These are phyloP conservation scores for Chelonus formosanus DNA, from an alignment of 2,888 invertebrate species.

Conservation along the genomic window DNA sequence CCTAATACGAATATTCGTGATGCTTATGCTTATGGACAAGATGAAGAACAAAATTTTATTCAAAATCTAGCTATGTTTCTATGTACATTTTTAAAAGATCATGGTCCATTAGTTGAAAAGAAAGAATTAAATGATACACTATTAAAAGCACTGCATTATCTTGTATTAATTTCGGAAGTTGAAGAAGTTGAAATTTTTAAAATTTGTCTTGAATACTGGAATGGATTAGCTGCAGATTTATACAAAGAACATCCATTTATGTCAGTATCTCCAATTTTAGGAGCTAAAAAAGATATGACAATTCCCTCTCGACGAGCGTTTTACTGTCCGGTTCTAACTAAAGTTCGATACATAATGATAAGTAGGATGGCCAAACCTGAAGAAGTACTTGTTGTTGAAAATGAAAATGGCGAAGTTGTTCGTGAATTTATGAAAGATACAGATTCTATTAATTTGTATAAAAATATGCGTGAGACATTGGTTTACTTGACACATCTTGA, in stretches of 20 bases:
- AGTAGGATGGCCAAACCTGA: constrained; percentile 99
- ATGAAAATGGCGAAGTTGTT: constrained; percentile 99
- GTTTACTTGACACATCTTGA: constrained; percentile 99
- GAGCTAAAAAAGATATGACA: constrained; percentile 59
- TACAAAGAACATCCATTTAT: constrained; percentile 87
- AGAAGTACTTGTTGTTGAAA: constrained; percentile 99
- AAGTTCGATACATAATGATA: constrained; percentile 97
- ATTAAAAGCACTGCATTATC: constrained; percentile 84
- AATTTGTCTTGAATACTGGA: constrained; percentile 99
- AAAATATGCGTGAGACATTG: constrained; percentile 97
- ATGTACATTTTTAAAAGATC: constrained; percentile 96
- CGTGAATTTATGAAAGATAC: constrained; percentile 99
- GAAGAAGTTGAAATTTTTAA: constrained; percentile 99
- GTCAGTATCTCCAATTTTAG: constrained; percentile 64
- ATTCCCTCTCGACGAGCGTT: constrained; percentile 73
- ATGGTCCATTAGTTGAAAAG: constrained; percentile 88
- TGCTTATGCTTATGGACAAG: constrained; percentile 92
- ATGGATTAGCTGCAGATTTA: constrained; percentile 88
- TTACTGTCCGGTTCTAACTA: constrained; percentile 83
- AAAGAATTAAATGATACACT: constrained; percentile 79
- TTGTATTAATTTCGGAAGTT: constrained; percentile 94
- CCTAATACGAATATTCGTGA: constrained; percentile 90
- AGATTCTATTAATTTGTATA: constrained; percentile 98
- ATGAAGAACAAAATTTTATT: constrained; percentile 98
- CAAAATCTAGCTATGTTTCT: constrained; percentile 97